A percentile compares a stretch with the other conserved stretches of the same genome.
Conservation (phyloP, 2,113 vertebrate genomes). For the Bostrychus sinensis region DNA sequence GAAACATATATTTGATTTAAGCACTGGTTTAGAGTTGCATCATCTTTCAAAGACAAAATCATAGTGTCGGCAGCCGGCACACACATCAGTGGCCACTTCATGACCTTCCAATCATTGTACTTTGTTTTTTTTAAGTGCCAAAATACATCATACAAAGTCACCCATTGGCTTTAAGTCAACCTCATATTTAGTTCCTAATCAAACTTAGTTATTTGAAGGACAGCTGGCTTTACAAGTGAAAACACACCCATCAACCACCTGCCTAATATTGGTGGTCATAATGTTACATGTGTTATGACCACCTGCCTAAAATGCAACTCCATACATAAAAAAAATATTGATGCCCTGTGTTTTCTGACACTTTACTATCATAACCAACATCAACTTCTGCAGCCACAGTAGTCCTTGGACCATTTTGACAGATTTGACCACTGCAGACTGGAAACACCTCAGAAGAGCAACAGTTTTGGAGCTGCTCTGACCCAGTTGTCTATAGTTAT, state of each 20-base stretch:
- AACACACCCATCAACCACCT: not conserved
- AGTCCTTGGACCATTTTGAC: not conserved
- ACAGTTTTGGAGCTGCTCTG: too few species aligned
- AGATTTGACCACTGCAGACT: not conserved
- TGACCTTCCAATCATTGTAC: not conserved
- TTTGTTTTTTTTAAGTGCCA: slow-evolving; percentile 7
- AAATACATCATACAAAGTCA: slow-evolving; percentile 23
- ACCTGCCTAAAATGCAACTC: too few species aligned
- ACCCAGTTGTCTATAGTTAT: too few species aligned
- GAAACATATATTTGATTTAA: slow-evolving; percentile 18
- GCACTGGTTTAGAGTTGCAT: slow-evolving; percentile 9
- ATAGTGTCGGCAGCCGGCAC: not conserved
- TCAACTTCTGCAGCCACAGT: not conserved
- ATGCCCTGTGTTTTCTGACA: not conserved
- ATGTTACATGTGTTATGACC: not conserved
- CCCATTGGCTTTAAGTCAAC: slow-evolving; percentile 15
- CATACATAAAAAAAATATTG: not conserved
- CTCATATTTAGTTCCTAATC: slow-evolving; percentile 17
- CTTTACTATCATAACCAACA: not conserved
- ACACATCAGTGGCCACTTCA: slow-evolving; percentile 6
- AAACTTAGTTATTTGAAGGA: slow-evolving; percentile 19
- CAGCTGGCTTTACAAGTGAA: slow-evolving; percentile 22
- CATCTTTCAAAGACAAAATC: slow-evolving; percentile 20
- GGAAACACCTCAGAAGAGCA: too few species aligned
- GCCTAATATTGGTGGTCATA: not conserved